These are phyloP conservation scores for Carcharodon carcharias DNA, from an alignment of 2,797 vertebrate genomes.

Conservation along the genomic window DNA sequence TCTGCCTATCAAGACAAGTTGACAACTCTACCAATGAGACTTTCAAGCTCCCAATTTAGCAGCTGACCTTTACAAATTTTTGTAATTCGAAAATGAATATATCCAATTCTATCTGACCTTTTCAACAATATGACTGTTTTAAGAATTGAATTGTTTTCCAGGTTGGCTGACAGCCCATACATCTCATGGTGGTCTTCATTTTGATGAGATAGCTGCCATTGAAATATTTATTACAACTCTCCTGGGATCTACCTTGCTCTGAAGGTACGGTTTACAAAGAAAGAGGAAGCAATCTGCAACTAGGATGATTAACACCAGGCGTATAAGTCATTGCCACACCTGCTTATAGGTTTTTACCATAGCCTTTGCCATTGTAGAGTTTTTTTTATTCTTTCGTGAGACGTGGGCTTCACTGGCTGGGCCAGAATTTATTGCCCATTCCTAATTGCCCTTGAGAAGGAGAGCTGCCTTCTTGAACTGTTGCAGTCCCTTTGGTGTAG, in stretches of 20 bases:
- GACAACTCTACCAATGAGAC: background rate
- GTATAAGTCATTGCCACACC: background rate
- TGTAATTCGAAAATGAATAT: background rate
- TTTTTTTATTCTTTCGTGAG: too few species aligned
- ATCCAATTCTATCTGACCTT: slow-evolving; percentile 8
- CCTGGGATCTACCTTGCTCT: too few species aligned
- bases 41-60: background rate
- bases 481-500: too few species aligned
- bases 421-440: too few species aligned
- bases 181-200: background rate
- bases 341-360: background rate
- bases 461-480: too few species aligned
- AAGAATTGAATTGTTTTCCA: background rate
- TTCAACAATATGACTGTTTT: slow-evolving; percentile 14
- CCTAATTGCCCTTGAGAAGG: too few species aligned
- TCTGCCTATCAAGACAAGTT: background rate
- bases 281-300: background rate
- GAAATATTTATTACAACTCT: background rate
- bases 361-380: too few species aligned
- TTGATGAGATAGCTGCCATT: background rate
- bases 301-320: background rate
- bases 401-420: too few species aligned
- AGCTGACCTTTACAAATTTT: slow-evolving; percentile 16
- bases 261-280: background rate
- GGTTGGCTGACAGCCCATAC: background rate